Evolutionary conservation across 2,797 vertebrate genomes (phyloP).

Genomic region (Miichthys miiuy): DNA sequence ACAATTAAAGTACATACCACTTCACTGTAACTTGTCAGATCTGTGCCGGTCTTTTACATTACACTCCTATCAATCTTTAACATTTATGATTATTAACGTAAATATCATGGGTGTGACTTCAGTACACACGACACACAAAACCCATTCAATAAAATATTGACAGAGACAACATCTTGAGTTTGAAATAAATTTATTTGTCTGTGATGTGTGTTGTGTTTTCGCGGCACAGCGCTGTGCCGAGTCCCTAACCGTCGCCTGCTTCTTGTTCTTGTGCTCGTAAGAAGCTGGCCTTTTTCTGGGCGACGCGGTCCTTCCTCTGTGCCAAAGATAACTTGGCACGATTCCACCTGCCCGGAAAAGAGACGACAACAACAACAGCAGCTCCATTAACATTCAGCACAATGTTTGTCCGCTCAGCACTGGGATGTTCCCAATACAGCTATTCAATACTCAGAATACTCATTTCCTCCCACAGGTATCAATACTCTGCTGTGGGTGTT

Average conservation of each 20-base stretch:
- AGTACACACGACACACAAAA: not conserved
- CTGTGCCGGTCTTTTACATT: not conserved
- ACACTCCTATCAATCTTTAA: no score
- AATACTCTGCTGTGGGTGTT: not conserved
- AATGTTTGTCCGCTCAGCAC: constrained; percentile 6
- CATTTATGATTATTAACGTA: constrained; percentile 10
- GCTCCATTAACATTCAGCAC: constrained; percentile 75
- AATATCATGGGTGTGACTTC: constrained; percentile 14
- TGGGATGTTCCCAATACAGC: constrained; percentile 17
- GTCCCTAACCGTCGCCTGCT: constrained; percentile 90
- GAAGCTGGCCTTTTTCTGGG: constrained; percentile 99
- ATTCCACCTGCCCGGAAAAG: constrained; percentile 90
- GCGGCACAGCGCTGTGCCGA: constrained; percentile 6
- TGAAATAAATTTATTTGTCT: constrained; percentile 85
- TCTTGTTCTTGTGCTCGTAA: constrained; percentile 94
- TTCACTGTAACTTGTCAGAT: constrained; percentile 29
- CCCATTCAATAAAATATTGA: not conserved
- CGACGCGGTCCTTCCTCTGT: constrained; percentile 96
- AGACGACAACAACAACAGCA: constrained; percentile 50
- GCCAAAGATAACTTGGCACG: constrained; percentile 96
- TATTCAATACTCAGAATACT: not conserved
- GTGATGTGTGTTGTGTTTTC: constrained; percentile 51
- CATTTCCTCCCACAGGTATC: not conserved
- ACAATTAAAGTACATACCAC: constrained; percentile 81
- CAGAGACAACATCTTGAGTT: constrained; percentile 46